Percentiles rank a stretch among this genome's conserved stretches.
Conservation (phyloP, 1,140 invertebrate genomes). For the Drosophila asahinai region DNA sequence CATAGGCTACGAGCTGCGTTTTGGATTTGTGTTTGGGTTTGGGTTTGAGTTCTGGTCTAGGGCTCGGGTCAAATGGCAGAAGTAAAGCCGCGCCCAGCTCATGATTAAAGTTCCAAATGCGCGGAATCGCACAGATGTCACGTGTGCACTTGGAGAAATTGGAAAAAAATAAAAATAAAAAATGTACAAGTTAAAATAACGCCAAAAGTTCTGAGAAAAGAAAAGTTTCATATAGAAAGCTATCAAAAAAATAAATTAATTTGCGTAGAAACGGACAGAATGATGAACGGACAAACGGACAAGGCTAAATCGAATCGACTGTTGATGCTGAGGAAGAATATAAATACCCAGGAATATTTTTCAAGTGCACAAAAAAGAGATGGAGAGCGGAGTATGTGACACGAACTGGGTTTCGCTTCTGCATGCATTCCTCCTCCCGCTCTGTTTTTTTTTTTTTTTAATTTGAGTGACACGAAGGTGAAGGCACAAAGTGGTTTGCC, state of each 20-base stretch:
- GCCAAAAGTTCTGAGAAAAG: too few relatives aligned
- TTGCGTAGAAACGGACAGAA: too few relatives aligned
- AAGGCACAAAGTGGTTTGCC: constrained; percentile 72
- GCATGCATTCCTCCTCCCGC: constrained; percentile 2
- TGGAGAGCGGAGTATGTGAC: constrained; percentile 19
- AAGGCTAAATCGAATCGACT: too few relatives aligned
- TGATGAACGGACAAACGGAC: too few relatives aligned
- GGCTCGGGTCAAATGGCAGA: constrained; percentile 47
- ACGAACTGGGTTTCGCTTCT: constrained; percentile 18
- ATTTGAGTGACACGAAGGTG: constrained; percentile 76
- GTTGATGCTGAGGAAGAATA: too few relatives aligned
- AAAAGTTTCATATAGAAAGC: neutral
- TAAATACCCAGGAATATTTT: neutral
- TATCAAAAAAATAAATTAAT: too few relatives aligned
- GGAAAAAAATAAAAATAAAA: too few relatives aligned
- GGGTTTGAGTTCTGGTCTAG: neutral
- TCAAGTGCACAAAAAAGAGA: neutral
- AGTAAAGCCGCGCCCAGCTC: constrained; percentile 51
- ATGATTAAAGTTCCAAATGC: constrained; percentile 71
- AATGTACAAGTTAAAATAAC: too few relatives aligned
- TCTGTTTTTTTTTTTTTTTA: constrained; percentile 32
- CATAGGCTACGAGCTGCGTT: constrained; percentile 20
- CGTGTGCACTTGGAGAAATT: neutral
- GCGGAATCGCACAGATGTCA: constrained; percentile 25
- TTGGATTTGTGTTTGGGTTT: constrained; percentile 2